Conservation (phyloP, 2,888 invertebrate species). For the Eucriotettix oculatus region DNA sequence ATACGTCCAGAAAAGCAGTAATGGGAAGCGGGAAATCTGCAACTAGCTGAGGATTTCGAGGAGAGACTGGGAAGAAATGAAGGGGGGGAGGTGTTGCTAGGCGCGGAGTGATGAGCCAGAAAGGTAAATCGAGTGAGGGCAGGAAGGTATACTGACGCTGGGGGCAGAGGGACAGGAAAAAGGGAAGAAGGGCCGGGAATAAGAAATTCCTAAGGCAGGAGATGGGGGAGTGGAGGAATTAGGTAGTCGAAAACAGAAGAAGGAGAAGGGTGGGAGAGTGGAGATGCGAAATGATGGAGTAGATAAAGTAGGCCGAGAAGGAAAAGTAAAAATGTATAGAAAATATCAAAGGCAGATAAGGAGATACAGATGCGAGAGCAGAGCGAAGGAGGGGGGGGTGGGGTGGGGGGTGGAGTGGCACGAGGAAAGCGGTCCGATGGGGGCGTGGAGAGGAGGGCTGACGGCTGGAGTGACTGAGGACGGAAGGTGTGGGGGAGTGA, state of each 20-base stretch:
- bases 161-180: neutral
- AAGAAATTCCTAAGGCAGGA: neutral
- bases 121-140: neutral
- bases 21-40: too few relatives aligned
- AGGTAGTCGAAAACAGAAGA: neutral
- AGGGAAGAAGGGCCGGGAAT: neutral
- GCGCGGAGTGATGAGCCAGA: neutral
- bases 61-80: too few relatives aligned
- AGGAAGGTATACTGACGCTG: neutral
- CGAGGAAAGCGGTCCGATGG: too few relatives aligned
- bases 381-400: neutral
- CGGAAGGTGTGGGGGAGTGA: too few relatives aligned
- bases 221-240: neutral
- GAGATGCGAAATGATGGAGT: neutral
- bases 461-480: too few relatives aligned
- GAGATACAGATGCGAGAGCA: neutral
- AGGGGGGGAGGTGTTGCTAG: too few relatives aligned
- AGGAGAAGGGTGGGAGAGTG: neutral
- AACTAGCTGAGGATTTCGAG: too few relatives aligned
- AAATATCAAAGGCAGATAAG: neutral
- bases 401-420: neutral
- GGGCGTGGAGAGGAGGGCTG: too few relatives aligned
- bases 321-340: neutral
- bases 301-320: neutral
- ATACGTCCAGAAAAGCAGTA: too few relatives aligned